Evolutionary conservation across 1,140 invertebrate species (phyloP), one percentile per base, ranked within the genome.

Genomic region (Gonioctena quinquepunctata): DNA sequence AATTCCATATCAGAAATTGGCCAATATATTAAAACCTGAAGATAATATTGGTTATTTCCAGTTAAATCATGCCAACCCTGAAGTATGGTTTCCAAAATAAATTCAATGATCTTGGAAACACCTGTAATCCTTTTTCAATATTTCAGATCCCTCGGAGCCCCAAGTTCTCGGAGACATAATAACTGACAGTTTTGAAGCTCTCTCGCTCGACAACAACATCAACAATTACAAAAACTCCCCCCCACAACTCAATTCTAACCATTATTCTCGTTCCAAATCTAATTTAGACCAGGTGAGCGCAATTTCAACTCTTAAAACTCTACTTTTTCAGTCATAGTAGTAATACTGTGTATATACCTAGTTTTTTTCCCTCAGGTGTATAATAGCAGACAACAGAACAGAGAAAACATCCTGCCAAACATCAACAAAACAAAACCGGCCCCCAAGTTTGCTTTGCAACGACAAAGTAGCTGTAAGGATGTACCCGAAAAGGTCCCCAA

Each of bases 181-280:
- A 19, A 73, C 68, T 22, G 80, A 82, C 56, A 79, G 69, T 61
- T 76, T 81, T 27, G 80, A 82, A 68, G 76, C 81, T 49, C 72
- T 80, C 33, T 82, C 81, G n/a, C 59, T 82, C 26, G 81, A 82
- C 66, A 74, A 80, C 48, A 77, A 70, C 50, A 64, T 79, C 7
- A 82, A 82, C 52, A 77, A 77, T 62, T 73, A 73, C 52, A 70
- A 65, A 22, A 73, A 73, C 21, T 72, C 74, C 11, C 71, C 72
- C n/a, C 70, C 71, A 3, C 72, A 72, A 33, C 26, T 71, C n/a
- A 77, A 62, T 27, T 70, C 79, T 6, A 74, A 76, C 11, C 69
- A 81, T 22, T 82, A 81, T 75, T 76, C 78, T 19, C 72, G 81
- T 25, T 83, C 81, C 3, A 82, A 83, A 71, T 83, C 81, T 3